phyloP scores from a whole-genome alignment of 2,797 vertebrate species.

The Schizopygopsis pylzovi region DNA sequence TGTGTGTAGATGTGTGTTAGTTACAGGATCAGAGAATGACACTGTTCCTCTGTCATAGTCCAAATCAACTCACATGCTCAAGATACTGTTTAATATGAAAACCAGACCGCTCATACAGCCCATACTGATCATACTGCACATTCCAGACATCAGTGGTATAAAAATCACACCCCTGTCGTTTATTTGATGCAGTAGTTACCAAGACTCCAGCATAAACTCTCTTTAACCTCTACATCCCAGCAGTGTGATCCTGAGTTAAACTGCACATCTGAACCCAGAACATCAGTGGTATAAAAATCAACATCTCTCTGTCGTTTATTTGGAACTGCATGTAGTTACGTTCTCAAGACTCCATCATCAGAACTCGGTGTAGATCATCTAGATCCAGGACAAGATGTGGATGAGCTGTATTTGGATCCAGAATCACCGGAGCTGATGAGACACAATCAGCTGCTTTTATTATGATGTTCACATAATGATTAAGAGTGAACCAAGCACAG shows the following conservation, averaged over 20 bases:
- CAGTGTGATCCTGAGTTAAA: neutral
- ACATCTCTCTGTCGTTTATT: no score
- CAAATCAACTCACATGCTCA: neutral
- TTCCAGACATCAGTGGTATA: slow-evolving; percentile 11
- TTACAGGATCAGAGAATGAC: slow-evolving; percentile 13
- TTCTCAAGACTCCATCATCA: neutral
- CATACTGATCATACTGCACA: neutral
- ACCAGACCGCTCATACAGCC: neutral
- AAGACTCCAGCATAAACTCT: neutral
- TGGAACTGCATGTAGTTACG: no score
- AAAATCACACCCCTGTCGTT: slow-evolving; percentile 10
- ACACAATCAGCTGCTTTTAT: neutral
- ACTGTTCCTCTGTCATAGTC: slow-evolving; percentile 20
- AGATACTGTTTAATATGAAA: neutral
- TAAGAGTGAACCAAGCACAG: no score
- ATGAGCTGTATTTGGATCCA: slow-evolving; percentile 11
- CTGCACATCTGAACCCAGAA: slow-evolving; percentile 24
- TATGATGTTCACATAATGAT: no score
- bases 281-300: no score
- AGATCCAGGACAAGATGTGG: neutral
- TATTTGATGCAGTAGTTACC: slow-evolving; percentile 21
- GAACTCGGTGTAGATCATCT: neutral
- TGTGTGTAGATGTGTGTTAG: slow-evolving; percentile 2
- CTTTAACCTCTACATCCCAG: slow-evolving; percentile 28
- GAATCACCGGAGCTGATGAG: slow-evolving; percentile 15